Evolutionary conservation across 1,140 invertebrate genomes (phyloP).

Genomic region (Chlorops oryzae): DNA sequence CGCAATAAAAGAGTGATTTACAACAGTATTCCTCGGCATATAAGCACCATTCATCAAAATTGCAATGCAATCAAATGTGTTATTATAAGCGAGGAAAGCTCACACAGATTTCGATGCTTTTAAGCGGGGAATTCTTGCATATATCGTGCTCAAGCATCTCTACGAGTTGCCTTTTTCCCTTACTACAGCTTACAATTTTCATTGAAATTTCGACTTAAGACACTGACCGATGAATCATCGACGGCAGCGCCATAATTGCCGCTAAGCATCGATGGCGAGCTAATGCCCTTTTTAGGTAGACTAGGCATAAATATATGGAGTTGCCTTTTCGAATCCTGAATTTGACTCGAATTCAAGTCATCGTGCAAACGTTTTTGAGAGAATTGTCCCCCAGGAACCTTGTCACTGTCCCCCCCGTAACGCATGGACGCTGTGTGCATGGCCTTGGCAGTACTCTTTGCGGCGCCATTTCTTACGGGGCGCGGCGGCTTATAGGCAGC

Average conservation of each 20-base stretch:
- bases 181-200: constrained; percentile 13
- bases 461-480: constrained; percentile 12
- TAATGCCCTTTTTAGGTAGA: constrained; percentile 37
- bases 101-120: too few species aligned
- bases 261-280: constrained; percentile 15
- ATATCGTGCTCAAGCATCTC: too few species aligned
- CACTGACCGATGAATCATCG: constrained; percentile 11
- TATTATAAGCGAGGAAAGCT: too few species aligned
- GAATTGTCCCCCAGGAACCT: too few species aligned
- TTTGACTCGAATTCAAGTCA: background rate
- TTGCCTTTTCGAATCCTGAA: constrained; percentile 29
- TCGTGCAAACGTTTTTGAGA: constrained; percentile 1
- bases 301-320: constrained; percentile 46
- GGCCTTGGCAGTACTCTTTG: background rate
- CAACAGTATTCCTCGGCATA: too few species aligned
- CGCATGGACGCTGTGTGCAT: background rate
- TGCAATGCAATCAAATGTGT: too few species aligned
- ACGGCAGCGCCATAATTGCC: background rate
- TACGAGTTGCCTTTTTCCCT: too few species aligned
- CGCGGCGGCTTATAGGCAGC: constrained; percentile 1
- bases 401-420: too few species aligned
- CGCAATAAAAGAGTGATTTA: too few species aligned
- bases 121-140: too few species aligned
- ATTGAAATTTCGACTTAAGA: constrained; percentile 13
- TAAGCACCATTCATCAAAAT: too few species aligned